Evolutionary conservation across 35 echinoderm and acorn worm species (phyloP), one percentile per base, ranked within the genome.

Genomic region (Acanthaster planci): DNA sequence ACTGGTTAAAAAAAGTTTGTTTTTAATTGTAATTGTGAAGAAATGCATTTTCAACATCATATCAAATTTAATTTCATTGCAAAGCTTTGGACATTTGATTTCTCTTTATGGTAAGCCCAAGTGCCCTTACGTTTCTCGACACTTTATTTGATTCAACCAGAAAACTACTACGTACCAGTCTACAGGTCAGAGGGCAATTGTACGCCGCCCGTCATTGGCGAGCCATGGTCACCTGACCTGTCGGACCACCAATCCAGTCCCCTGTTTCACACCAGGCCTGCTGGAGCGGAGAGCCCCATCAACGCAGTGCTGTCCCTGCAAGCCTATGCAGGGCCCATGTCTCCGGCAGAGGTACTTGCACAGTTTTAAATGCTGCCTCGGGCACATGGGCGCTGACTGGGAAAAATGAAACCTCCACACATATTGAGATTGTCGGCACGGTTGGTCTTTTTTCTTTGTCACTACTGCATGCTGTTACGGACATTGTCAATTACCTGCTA

Each of bases 301-400:
- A 86, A 89, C 30, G 36, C 82, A 19, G 79, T 82, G 26, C 52
- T 88, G 55, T 80, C 29, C 1, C 54, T 88, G 79, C 84, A 80
- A 36, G 94, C 94, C 27, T 90, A 77, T 39, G 94, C 94, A 23
- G 94, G 94, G 58, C 94, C 94, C 60, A 97, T 97, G 94, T 92
- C 90, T 21, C 89, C 94, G 39, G 83, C 86, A 86, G 82, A 97
- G 86, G 94, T 97, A 78, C 42, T 6, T 47, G 42, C 12, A 47
- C 42, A 6, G 12, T 47, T 47, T 47, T 4, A 47, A 6, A 6
- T 47, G 4, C 42, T 47, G 42, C 42, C n/a, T n/a, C 4, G 42
- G 42, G 12, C 4, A 47, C 42, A 47, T 12, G 42, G 4, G 42
- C 12, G 12, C 42, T 6, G 12, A 47, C 12, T 47, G 42, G 42